Percentiles rank a stretch among this genome's conserved stretches.
Evolutionary conservation across 30 jellyfish, hydroid and myxozoan species (phyloP).

Genomic region (Nemopilema nomurai): DNA sequence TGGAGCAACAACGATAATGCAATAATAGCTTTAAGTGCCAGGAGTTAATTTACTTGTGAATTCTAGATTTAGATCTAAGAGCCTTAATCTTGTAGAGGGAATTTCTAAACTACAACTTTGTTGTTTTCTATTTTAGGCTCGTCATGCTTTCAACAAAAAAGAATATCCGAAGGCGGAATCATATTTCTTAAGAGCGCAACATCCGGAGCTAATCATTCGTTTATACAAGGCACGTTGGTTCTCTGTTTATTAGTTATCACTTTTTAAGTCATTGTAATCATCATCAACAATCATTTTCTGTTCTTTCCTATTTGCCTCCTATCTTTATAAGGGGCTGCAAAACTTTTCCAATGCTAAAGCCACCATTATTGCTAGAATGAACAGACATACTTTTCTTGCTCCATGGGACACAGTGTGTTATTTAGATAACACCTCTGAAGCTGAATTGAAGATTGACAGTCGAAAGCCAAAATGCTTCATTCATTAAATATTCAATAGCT

Average conservation of each 20-base stretch:
- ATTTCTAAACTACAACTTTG: too few species aligned
- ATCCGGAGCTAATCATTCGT: constrained; percentile 81
- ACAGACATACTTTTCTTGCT: background rate
- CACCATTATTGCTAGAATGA: background rate
- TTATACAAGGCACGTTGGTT: constrained; percentile 54
- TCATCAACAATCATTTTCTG: background rate
- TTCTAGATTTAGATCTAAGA: too few species aligned
- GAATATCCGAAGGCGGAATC: constrained; percentile 81
- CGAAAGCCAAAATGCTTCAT: too few species aligned
- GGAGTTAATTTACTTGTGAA: too few species aligned
- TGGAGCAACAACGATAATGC: too few species aligned
- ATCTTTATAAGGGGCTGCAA: too few species aligned
- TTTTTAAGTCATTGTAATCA: background rate
- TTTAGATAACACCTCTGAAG: background rate
- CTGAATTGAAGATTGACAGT: too few species aligned
- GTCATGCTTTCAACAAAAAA: constrained; percentile 73
- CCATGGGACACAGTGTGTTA: background rate
- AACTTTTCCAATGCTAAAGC: background rate
- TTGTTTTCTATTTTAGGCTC: constrained; percentile 64
- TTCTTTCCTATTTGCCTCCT: too few species aligned
- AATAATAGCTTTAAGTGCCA: too few species aligned
- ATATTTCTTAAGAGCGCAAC: constrained; percentile 76
- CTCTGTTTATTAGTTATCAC: constrained; percentile 1
- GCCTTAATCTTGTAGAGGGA: too few species aligned
- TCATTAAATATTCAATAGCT: too few species aligned